These are phyloP conservation scores for Ammodytes marinus DNA, from an alignment of 2,113 vertebrate species.

Conservation along the genomic window DNA sequence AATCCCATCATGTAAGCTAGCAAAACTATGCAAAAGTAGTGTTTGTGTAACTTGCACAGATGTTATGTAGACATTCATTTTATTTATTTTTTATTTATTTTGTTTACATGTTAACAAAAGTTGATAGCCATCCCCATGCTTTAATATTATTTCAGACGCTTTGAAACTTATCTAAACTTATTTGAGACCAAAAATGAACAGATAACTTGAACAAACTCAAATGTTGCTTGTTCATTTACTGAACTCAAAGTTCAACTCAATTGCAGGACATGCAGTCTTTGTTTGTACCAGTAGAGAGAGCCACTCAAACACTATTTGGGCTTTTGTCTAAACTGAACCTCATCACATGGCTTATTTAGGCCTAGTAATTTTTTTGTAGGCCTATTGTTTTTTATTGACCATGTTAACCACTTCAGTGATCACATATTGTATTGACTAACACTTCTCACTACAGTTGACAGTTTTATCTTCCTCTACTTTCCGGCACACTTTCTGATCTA, in stretches of 20 bases:
- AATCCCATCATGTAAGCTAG: no score
- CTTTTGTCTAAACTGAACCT: neutral
- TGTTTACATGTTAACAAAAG: neutral
- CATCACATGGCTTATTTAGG: neutral
- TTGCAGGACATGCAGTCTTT: neutral
- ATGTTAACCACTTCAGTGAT: neutral
- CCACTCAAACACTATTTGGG: neutral
- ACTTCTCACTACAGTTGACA: no score
- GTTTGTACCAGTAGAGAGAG: constrained; percentile 15
- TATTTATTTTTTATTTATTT: neutral
- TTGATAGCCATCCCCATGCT: neutral
- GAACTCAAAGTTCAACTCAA: no score
- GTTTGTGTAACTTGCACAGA: neutral
- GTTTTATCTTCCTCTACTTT: neutral
- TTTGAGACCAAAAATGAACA: neutral
- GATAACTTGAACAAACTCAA: neutral
- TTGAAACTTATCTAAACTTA: neutral
- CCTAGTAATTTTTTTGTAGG: no score
- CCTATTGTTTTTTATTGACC: neutral
- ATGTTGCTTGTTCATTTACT: neutral
- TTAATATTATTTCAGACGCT: neutral
- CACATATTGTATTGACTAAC: no score
- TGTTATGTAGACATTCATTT: neutral
- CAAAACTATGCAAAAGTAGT: no score
- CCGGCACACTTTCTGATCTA: constrained; percentile 3